A percentile compares a stretch with the other conserved stretches of the same genome.
Conservation (phyloP, 2,113 vertebrate genomes). For the Xenotilapia longispinis region DNA sequence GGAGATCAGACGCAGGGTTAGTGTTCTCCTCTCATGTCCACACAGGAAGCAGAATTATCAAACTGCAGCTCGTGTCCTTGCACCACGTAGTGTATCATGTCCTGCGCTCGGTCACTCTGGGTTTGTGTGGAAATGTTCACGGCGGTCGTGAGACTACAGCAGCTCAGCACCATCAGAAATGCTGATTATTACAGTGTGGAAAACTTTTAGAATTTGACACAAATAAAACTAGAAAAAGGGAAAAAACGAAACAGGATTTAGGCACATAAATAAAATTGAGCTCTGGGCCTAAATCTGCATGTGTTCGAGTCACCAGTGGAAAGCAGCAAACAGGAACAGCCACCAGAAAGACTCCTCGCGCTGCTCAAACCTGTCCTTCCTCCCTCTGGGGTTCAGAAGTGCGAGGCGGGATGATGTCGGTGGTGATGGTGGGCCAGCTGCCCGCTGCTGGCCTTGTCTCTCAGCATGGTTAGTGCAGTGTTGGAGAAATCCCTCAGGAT, state of each 20-base stretch:
- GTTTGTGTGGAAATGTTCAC: neutral
- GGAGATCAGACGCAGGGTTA: neutral
- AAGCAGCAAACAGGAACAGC: neutral
- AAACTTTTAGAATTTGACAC: neutral
- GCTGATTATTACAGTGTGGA: neutral
- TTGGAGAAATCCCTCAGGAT: conserved; percentile 69
- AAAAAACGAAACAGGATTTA: neutral
- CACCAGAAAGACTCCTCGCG: neutral
- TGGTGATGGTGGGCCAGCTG: neutral
- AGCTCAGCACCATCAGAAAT: neutral
- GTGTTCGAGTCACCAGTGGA: neutral
- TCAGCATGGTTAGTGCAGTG: conserved; percentile 60
- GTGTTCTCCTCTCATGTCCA: neutral
- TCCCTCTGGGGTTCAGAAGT: neutral
- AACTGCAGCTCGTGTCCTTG: neutral
- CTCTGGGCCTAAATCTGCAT: neutral
- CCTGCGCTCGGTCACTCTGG: neutral
- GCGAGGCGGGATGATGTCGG: neutral
- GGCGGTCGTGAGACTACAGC: neutral
- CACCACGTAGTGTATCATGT: neutral
- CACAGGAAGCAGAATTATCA: neutral
- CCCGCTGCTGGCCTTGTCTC: conserved; percentile 45
- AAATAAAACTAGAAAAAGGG: neutral
- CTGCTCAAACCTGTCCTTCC: neutral
- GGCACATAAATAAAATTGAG: neutral